A percentile compares a stretch with the other conserved stretches of the same genome.
These are phyloP conservation scores for Bembecia ichneumoniformis DNA, from an alignment of 2,888 invertebrate species.

Conservation along the genomic window DNA sequence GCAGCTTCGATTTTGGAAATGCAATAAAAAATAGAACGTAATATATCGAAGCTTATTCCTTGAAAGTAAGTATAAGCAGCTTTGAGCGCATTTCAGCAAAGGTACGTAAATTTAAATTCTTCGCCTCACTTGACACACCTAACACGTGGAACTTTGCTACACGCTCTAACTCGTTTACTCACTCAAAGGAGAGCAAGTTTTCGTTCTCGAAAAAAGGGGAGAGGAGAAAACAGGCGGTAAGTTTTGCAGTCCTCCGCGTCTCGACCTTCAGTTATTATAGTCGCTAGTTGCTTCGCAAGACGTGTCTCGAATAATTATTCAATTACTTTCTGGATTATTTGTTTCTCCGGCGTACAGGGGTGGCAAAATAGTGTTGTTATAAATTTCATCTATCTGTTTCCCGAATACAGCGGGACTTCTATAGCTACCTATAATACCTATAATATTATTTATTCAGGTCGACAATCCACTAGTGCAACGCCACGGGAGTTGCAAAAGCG, in stretches of 20 bases:
- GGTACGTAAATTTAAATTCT: constrained; percentile 19
- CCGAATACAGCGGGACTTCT: too few species aligned
- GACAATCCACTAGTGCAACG: too few species aligned
- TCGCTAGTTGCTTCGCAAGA: constrained; percentile 16
- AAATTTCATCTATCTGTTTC: constrained; percentile 19
- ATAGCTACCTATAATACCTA: too few species aligned
- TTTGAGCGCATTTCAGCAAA: constrained; percentile 3
- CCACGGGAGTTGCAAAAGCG: too few species aligned
- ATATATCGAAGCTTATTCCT: too few species aligned
- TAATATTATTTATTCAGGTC: neutral
- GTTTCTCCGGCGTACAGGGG: constrained; percentile 21
- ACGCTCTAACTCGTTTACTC: constrained; percentile 20
- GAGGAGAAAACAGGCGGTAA: constrained; percentile 7
- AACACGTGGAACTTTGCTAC: constrained; percentile 16
- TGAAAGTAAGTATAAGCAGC: too few species aligned
- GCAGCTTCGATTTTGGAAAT: too few species aligned
- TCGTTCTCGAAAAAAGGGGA: neutral
- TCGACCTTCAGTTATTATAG: constrained; percentile 20
- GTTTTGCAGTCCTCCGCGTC: constrained; percentile 14
- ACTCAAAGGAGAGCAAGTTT: constrained; percentile 15
- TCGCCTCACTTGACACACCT: constrained; percentile 16
- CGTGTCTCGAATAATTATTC: constrained; percentile 29
- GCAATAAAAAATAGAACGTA: too few species aligned
- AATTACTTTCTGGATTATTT: constrained; percentile 24
- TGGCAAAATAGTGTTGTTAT: constrained; percentile 26